A percentile compares a stretch with the other conserved stretches of the same genome.
These are phyloP conservation scores for Drosophila miranda DNA, from an alignment of 1,140 invertebrate species.

Conservation along the genomic window DNA sequence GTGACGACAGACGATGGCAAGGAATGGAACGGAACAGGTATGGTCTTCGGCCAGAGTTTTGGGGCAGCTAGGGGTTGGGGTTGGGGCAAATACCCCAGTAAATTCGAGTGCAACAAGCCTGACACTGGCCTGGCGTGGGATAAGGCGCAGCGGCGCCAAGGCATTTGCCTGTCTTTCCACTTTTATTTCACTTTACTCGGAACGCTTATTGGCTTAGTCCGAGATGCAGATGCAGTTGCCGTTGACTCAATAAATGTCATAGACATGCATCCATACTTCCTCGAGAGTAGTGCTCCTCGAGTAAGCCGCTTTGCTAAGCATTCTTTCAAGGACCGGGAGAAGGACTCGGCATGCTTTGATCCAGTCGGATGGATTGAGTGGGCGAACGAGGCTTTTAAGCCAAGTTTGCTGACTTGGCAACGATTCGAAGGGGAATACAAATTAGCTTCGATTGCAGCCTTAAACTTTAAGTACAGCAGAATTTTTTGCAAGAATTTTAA, in stretches of 20 bases:
- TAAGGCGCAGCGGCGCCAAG: slow-evolving; percentile 41
- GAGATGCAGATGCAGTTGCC: slow-evolving; percentile 56
- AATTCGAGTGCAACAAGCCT: slow-evolving; percentile 59
- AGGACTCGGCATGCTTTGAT: slow-evolving; percentile 11
- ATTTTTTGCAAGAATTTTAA: no score
- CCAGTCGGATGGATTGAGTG: slow-evolving; percentile 25
- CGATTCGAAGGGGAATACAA: slow-evolving; percentile 14
- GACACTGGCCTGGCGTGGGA: slow-evolving; percentile 2
- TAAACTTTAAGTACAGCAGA: no score
- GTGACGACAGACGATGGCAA: slow-evolving; percentile 58
- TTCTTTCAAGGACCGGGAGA: not conserved
- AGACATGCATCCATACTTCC: slow-evolving; percentile 31
- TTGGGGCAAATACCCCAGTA: slow-evolving; percentile 49
- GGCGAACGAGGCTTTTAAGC: slow-evolving; percentile 32
- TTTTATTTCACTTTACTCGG: slow-evolving; percentile 60
- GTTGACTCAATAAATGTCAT: slow-evolving; percentile 72
- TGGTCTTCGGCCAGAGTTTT: not conserved
- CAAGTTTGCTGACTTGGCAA: slow-evolving; percentile 31
- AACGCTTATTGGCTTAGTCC: slow-evolving; percentile 76
- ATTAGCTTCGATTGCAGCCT: slow-evolving; percentile 13
- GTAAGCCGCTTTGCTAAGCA: slow-evolving; percentile 57
- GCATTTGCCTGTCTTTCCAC: slow-evolving; percentile 26
- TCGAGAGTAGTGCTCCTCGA: no score
- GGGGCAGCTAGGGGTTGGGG: slow-evolving; percentile 1
- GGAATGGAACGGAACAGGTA: no score